Evolutionary conservation across 1,140 invertebrate species (phyloP).

Genomic region (Drosophila teissieri): DNA sequence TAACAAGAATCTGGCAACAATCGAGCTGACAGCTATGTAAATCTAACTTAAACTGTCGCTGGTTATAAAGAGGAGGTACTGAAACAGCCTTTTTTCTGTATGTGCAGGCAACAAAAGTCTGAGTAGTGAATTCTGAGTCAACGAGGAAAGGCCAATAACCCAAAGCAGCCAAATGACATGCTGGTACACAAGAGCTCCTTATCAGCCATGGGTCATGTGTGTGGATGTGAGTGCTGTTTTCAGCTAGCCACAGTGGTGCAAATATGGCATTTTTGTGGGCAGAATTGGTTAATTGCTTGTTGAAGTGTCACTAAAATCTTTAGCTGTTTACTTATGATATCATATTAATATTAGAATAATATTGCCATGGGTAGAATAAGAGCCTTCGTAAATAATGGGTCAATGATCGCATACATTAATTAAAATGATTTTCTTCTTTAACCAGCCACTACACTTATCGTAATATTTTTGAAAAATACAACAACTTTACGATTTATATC

Average conservation of each 20-base stretch:
- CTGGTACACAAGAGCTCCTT: slow-evolving; percentile 40
- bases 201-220: slow-evolving; percentile 61
- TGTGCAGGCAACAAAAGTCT: not conserved
- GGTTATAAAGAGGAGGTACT: too few relatives aligned
- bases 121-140: slow-evolving; percentile 5
- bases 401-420: too few relatives aligned
- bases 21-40: too few relatives aligned
- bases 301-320: not conserved
- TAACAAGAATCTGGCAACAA: too few relatives aligned
- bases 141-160: slow-evolving; percentile 59
- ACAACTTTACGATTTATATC: too few relatives aligned
- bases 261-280: not conserved
- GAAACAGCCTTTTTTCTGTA: not conserved
- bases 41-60: too few relatives aligned
- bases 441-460: too few relatives aligned
- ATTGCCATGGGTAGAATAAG: too few relatives aligned
- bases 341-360: too few relatives aligned
- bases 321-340: not conserved
- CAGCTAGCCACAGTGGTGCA: slow-evolving; percentile 56
- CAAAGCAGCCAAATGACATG: slow-evolving; percentile 62
- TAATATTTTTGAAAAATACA: too few relatives aligned
- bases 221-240: slow-evolving; percentile 22
- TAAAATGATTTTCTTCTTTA: too few relatives aligned
- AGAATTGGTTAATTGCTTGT: not conserved
- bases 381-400: too few relatives aligned